These are phyloP conservation scores for Tribolium freemani DNA, from an alignment of 2,888 invertebrate species.

Conservation along the genomic window DNA sequence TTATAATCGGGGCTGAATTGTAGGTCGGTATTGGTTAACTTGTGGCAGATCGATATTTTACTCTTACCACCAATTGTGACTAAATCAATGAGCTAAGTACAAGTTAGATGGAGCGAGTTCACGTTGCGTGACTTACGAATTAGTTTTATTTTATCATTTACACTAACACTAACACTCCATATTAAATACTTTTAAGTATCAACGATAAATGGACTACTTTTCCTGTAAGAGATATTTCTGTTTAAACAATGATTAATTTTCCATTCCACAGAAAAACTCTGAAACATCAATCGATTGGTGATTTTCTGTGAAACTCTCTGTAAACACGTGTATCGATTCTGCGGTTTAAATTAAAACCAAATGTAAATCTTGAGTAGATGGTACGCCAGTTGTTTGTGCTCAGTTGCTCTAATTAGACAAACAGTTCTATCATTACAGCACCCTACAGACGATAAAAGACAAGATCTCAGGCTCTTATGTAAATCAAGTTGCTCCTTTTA, in stretches of 20 bases:
- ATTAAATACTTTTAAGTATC: neutral
- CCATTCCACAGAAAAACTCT: neutral
- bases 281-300: neutral
- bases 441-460: conserved; percentile 1
- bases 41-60: conserved; percentile 26
- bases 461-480: neutral
- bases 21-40: conserved; percentile 16
- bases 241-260: neutral
- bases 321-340: neutral
- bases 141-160: conserved; percentile 16
- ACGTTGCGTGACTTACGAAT: conserved; percentile 21
- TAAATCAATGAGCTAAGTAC: conserved; percentile 20
- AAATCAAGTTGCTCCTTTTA: neutral
- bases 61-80: conserved; percentile 7
- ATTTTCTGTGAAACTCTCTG: neutral
- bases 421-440: conserved; percentile 7
- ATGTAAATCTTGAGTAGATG: neutral
- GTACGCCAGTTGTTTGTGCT: neutral
- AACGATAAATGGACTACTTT: neutral
- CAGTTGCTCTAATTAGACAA: conserved; percentile 5
- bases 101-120: conserved; percentile 4
- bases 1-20: conserved; percentile 18
- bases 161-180: neutral
- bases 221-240: neutral
- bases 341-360: neutral